Conservation (phyloP, 2,113 vertebrate species). For the Meles meles region DNA sequence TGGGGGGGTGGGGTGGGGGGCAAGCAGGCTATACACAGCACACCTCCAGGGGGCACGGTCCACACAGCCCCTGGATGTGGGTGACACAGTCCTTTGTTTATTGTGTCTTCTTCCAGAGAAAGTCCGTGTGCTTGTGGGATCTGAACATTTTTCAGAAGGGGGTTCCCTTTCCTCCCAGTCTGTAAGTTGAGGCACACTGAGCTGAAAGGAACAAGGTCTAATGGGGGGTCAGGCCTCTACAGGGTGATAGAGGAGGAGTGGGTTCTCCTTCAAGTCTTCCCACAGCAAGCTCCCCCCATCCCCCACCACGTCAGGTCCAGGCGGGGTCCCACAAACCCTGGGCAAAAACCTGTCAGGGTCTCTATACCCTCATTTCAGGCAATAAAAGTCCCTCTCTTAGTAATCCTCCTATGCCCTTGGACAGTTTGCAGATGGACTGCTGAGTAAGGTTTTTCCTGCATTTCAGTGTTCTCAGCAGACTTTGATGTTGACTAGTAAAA, state of each 20-base stretch:
- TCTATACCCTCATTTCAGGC: not conserved
- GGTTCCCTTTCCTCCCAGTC: not conserved
- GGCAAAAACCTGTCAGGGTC: not conserved
- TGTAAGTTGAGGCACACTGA: not conserved
- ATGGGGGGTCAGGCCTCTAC: not conserved
- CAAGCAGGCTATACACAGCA: not conserved
- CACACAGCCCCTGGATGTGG: not conserved
- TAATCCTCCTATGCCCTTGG: not conserved
- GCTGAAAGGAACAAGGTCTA: not conserved
- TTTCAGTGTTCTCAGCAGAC: slow-evolving; percentile 13
- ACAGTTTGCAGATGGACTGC: slow-evolving; percentile 25
- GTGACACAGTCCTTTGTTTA: fast-evolving
- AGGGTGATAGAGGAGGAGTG: not conserved
- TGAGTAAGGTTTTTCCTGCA: slow-evolving; percentile 42
- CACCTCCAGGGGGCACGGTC: not conserved
- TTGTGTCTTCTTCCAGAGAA: not conserved
- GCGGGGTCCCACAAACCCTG: not conserved
- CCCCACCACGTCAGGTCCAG: not conserved
- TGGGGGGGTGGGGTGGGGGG: not conserved
- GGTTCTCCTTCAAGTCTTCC: not conserved
- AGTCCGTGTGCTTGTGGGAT: not conserved
- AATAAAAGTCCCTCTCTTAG: not conserved
- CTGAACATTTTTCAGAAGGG: not conserved
- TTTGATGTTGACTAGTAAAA: slow-evolving; percentile 44
- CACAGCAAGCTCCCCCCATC: not conserved